Percentiles rank a stretch among this genome's conserved stretches.
Evolutionary conservation across 1,140 invertebrate genomes (phyloP).

Genomic region (Drosophila saltans): DNA sequence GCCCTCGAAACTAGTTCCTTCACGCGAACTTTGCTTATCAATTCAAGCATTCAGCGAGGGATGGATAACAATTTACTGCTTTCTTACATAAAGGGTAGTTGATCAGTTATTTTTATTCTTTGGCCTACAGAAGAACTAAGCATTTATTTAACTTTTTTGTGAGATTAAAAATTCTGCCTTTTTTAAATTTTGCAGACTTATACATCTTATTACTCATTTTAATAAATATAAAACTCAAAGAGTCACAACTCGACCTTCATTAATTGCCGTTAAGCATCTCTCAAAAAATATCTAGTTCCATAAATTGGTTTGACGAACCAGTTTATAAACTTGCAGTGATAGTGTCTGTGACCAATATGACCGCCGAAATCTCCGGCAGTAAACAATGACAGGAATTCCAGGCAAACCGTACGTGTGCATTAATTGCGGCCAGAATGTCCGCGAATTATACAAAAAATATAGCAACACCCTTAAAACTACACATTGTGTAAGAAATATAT

Average conservation of each 20-base stretch:
- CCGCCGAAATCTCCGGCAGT: background rate
- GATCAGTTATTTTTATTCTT: too few species aligned
- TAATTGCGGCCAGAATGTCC: constrained; percentile 86
- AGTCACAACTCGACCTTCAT: too few species aligned
- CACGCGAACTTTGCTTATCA: background rate
- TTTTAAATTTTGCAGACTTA: too few species aligned
- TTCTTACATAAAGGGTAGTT: too few species aligned
- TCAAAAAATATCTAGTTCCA: background rate
- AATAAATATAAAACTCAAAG: too few species aligned
- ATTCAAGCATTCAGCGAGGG: background rate
- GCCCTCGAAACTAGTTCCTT: constrained; percentile 2
- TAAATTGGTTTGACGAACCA: background rate
- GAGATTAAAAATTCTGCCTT: too few species aligned
- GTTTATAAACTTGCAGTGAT: background rate
- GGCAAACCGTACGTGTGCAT: constrained; percentile 85
- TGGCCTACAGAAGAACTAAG: too few species aligned
- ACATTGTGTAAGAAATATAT: constrained; percentile 87
- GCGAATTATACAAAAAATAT: constrained; percentile 87
- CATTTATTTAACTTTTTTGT: too few species aligned
- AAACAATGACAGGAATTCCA: constrained; percentile 27
- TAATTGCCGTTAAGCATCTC: background rate
- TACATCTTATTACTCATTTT: too few species aligned
- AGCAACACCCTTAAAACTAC: constrained; percentile 88
- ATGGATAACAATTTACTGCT: background rate
- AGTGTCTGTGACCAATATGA: too few species aligned